These are phyloP conservation scores for Rhyacophila evoluta DNA, from an alignment of 2,888 invertebrate species.

Conservation along the genomic window DNA sequence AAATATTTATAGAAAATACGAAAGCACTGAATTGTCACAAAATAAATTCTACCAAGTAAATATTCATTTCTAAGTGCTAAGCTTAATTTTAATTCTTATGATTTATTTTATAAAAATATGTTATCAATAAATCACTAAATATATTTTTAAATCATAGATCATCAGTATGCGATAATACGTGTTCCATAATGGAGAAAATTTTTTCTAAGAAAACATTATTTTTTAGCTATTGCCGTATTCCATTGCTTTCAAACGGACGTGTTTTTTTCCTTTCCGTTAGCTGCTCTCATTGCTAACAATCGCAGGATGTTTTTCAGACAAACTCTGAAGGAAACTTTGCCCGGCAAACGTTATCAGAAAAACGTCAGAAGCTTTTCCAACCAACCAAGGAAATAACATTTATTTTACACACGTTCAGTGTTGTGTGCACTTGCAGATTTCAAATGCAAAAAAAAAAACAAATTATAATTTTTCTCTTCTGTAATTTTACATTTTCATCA, in stretches of 20 bases:
- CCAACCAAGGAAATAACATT: conserved; percentile 31
- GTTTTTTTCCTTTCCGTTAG: neutral
- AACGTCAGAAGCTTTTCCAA: conserved; percentile 34
- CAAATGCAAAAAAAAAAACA: neutral
- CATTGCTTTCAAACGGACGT: neutral
- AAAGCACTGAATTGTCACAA: too few species aligned
- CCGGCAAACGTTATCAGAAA: conserved; percentile 37
- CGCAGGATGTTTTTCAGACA: conserved; percentile 26
- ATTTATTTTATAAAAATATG: too few species aligned
- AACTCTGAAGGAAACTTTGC: conserved; percentile 32
- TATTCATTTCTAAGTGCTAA: too few species aligned
- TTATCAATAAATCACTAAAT: too few species aligned
- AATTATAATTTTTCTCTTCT: too few species aligned
- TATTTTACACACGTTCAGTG: conserved; percentile 16
- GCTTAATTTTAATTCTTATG: too few species aligned
- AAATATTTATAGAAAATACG: too few species aligned
- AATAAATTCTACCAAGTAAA: too few species aligned
- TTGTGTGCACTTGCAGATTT: conserved; percentile 28
- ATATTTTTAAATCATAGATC: too few species aligned
- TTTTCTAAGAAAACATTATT: neutral
- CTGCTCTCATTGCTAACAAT: neutral
- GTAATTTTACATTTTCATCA: too few species aligned
- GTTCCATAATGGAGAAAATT: too few species aligned
- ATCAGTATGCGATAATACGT: too few species aligned
- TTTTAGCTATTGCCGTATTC: neutral